These are phyloP conservation scores for Crotalus helleri DNA, from an alignment of 2,113 vertebrate species.

Conservation along the genomic window DNA sequence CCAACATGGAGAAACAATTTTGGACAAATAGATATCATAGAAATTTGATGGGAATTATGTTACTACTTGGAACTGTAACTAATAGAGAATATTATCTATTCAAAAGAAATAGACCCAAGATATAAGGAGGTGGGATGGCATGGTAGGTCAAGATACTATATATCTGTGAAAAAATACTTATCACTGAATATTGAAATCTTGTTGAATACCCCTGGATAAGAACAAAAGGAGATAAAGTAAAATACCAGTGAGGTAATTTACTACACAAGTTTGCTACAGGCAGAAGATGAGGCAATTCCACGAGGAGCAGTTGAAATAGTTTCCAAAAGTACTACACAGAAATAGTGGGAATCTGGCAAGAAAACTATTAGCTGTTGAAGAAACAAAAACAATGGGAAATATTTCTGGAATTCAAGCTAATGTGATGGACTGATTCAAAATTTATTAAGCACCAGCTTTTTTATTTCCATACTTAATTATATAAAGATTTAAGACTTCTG, in stretches of 20 bases:
- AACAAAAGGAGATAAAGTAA: background rate
- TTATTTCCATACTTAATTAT: no score
- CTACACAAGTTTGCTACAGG: background rate
- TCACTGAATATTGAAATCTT: background rate
- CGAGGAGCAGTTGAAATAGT: background rate
- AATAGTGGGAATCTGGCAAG: background rate
- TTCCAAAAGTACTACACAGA: background rate
- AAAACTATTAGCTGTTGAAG: background rate
- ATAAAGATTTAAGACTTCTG: no score
- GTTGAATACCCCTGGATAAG: background rate
- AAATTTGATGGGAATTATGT: background rate
- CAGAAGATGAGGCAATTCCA: background rate
- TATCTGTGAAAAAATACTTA: background rate
- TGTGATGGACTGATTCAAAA: no score
- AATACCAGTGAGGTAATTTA: background rate
- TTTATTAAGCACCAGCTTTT: no score
- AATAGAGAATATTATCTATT: background rate
- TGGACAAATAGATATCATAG: background rate
- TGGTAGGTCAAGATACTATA: background rate
- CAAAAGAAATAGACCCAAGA: background rate
- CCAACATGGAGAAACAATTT: background rate
- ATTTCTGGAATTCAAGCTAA: no score
- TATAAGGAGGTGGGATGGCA: background rate
- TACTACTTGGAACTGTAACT: background rate
- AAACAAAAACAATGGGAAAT: no score